Percentiles rank a stretch among this genome's conserved stretches.
Evolutionary conservation across 2,113 vertebrate species (phyloP).

Genomic region (Bos indicus): DNA sequence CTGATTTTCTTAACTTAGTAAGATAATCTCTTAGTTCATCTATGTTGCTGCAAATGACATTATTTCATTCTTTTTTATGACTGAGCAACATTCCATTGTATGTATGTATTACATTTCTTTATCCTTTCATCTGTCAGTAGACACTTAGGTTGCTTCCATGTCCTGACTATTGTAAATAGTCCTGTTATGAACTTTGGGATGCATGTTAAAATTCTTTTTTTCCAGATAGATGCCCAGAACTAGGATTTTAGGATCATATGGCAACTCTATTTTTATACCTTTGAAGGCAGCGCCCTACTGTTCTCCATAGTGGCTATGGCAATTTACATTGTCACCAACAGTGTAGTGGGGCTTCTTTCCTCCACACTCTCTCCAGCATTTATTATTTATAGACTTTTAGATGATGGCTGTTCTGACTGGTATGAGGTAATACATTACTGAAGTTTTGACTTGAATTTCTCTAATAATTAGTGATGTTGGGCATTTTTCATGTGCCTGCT

Average conservation of each 20-base stretch:
- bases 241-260: background rate
- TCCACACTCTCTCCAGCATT: background rate
- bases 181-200: background rate
- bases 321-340: background rate
- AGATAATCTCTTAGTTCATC: background rate
- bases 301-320: background rate
- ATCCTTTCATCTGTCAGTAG: background rate
- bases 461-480: background rate
- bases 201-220: background rate
- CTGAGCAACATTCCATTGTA: background rate
- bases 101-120: background rate
- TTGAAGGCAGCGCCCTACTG: background rate
- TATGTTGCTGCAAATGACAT: background rate
- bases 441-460: background rate
- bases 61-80: background rate
- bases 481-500: background rate
- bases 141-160: background rate
- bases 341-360: background rate
- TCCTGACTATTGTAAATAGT: background rate
- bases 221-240: background rate
- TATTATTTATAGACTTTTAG: background rate
- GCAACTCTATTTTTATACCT: background rate
- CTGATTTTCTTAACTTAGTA: background rate
- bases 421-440: background rate
- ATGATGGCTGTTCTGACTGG: background rate